phyloP scores from a whole-genome alignment of 2,797 vertebrate genomes.

The Lerista edwardsae region DNA sequence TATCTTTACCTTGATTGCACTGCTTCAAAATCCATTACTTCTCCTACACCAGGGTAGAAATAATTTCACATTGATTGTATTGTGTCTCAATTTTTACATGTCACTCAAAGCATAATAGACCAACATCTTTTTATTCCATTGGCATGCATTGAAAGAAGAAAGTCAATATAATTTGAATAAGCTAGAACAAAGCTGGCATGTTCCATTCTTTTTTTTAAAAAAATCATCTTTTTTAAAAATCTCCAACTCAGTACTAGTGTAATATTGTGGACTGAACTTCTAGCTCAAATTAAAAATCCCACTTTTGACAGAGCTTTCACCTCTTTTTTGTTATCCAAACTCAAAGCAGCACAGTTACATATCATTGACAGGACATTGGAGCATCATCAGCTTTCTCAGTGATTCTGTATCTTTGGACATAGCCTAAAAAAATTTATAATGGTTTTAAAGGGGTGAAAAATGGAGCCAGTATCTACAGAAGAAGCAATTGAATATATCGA shows the following conservation, averaged over 20 bases:
- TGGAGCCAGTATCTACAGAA: too few species aligned
- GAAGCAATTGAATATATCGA: too few species aligned
- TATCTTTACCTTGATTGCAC: slow-evolving; percentile 50
- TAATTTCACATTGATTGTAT: slow-evolving; percentile 49
- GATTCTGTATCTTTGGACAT: neutral
- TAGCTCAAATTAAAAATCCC: neutral
- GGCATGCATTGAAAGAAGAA: neutral
- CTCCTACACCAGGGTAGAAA: slow-evolving; percentile 33
- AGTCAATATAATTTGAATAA: slow-evolving; percentile 38
- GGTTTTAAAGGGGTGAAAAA: too few species aligned
- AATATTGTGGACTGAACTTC: neutral
- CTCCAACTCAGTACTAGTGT: slow-evolving; percentile 29
- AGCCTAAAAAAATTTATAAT: too few species aligned
- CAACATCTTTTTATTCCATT: slow-evolving; percentile 30
- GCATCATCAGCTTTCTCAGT: neutral
- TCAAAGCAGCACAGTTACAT: neutral
- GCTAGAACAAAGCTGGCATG: slow-evolving; percentile 36
- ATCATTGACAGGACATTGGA: too few species aligned
- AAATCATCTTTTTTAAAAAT: slow-evolving; percentile 37
- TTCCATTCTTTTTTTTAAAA: slow-evolving; percentile 32
- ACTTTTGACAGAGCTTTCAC: neutral
- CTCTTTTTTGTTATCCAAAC: neutral
- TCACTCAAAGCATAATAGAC: slow-evolving; percentile 37
- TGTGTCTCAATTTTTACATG: slow-evolving; percentile 34
- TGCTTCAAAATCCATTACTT: slow-evolving; percentile 55